Base-by-base conservation (phyloP, 2,888 invertebrate species). In the Scrobipalpa costella region DNA sequence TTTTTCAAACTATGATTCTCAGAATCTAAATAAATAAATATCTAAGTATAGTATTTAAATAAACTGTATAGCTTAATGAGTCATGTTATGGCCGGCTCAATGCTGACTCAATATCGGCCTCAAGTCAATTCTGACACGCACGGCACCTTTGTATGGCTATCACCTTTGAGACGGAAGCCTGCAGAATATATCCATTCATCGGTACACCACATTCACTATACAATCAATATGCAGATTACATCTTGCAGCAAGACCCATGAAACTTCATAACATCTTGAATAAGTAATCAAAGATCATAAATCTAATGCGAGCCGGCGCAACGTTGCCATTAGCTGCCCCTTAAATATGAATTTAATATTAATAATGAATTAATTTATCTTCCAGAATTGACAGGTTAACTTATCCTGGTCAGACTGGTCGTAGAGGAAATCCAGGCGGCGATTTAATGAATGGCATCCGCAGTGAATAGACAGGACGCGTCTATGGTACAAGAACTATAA, bases 391-490 rank as follows among this genome's bases (percentile, higher is more conserved):
- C 74, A 72, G 67, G 64, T 71, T 71, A 74, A 77, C 68, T 71
- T 75, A 77, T 72, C 73, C 73, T 68, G 68, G 83, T 77, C 67
- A 72, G 78, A 86, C 88, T 73, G 81, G 89, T 88, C 88, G 79
- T 83, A 84, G 82, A 88, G 90, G 88, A 89, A 86, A 88, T 80
- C 81, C 83, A 83, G 79, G 78, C 80, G 79, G 74, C 73, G 80
- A 79, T 81, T 87, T 85, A 88, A 90, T 89, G 77, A 86, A 88
- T 84, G 74, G 77, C 83, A 86, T 87, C 88, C 88, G 83, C 75
- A 77, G 74, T 17, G 73, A 73, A 79, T 75, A 69, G 78, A 74
- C 77, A 74, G 70, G 74, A 63, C 33, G 62, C 61, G 27, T 50
- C 61, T 17, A 50, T 61, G 19, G 61, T 44, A 61, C 61, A 36